A percentile compares a stretch with the other conserved stretches of the same genome.
These are phyloP conservation scores for Trichonephila inaurata DNA, from an alignment of 1,140 invertebrate species.

Conservation along the genomic window DNA sequence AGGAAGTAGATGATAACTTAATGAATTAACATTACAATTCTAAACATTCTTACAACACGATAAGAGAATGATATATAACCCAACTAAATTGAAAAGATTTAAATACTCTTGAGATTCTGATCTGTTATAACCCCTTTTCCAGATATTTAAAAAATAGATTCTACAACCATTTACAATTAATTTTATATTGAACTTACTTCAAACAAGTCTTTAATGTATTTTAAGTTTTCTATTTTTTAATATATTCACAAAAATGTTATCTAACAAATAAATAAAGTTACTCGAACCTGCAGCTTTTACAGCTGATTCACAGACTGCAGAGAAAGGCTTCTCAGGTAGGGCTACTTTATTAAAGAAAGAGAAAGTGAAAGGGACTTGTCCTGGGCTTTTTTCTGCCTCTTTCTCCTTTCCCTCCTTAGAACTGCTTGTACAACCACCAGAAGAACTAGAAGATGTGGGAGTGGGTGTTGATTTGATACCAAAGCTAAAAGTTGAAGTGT, in stretches of 20 bases:
- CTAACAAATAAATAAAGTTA: background rate
- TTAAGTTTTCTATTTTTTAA: too few relatives aligned
- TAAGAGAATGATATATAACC: too few relatives aligned
- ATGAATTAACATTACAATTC: too few relatives aligned
- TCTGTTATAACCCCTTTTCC: too few relatives aligned
- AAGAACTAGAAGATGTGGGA: constrained; percentile 20
- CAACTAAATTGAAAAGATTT: too few relatives aligned
- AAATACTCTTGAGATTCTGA: too few relatives aligned
- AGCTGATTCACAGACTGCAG: constrained; percentile 16
- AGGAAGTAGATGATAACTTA: too few relatives aligned
- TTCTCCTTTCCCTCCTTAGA: constrained; percentile 33
- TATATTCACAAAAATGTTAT: background rate
- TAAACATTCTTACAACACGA: too few relatives aligned
- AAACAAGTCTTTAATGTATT: too few relatives aligned
- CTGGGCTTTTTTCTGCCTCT: background rate
- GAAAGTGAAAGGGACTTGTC: constrained; percentile 42
- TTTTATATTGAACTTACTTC: too few relatives aligned
- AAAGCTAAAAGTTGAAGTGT: constrained; percentile 77
- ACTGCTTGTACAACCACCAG: constrained; percentile 31
- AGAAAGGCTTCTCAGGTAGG: constrained; percentile 42
- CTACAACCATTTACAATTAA: too few relatives aligned
- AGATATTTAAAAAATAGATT: too few relatives aligned
- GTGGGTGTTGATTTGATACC: constrained; percentile 67
- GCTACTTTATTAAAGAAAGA: background rate
- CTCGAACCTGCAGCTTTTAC: constrained; percentile 15